A percentile compares a stretch with the other conserved stretches of the same genome.
Conservation (phyloP, 2,888 invertebrate genomes). For the Sinopyrophorus schimmeli region DNA sequence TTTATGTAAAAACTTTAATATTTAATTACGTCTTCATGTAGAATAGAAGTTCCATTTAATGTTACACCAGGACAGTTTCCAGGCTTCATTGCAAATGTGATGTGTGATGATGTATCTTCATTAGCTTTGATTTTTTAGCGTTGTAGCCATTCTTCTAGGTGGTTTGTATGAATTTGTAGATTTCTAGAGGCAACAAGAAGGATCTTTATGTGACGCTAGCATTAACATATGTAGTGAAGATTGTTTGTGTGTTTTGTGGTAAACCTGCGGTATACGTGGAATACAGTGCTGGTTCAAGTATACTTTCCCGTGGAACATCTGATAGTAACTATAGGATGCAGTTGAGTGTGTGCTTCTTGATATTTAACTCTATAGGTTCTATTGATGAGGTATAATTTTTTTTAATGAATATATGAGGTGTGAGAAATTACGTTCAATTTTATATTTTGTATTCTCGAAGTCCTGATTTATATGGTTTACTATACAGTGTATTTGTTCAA, state of each 20-base stretch:
- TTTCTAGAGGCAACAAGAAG: background rate
- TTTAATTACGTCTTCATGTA: background rate
- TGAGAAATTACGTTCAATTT: no score
- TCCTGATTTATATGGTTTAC: no score
- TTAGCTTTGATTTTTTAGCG: conserved; percentile 1
- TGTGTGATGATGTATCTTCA: conserved; percentile 5
- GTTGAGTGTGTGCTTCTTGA: background rate
- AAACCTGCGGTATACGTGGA: conserved; percentile 2
- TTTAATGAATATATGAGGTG: no score
- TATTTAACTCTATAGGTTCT: conserved; percentile 6
- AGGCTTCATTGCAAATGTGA: conserved; percentile 5
- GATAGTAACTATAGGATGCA: conserved; percentile 1
- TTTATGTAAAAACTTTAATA: background rate
- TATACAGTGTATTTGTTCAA: no score
- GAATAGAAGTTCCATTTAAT: conserved; percentile 1
- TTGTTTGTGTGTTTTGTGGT: conserved; percentile 1
- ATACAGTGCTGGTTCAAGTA: conserved; percentile 6
- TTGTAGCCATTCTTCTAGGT: conserved; percentile 2
- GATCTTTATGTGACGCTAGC: conserved; percentile 8
- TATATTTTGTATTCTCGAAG: no score
- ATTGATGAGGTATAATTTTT: no score
- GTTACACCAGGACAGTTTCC: conserved; percentile 2
- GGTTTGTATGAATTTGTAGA: conserved; percentile 1
- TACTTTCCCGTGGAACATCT: conserved; percentile 2
- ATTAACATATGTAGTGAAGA: no score